Conservation (phyloP, 2,113 vertebrate species). For the Indri indri region DNA sequence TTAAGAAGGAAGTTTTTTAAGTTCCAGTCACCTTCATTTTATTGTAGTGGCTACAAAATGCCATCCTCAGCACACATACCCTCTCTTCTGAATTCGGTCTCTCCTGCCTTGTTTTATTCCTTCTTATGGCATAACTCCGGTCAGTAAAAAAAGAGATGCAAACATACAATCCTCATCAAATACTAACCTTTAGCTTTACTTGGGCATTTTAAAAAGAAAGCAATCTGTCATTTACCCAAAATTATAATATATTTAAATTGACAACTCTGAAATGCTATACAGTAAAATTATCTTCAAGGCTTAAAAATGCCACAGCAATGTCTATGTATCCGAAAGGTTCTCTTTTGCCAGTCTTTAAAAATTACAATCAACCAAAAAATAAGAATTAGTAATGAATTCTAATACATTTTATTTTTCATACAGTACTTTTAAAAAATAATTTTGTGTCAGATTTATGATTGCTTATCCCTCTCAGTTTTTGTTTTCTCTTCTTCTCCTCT, state of each 20-base stretch:
- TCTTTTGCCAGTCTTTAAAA: neutral
- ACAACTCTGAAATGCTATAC: neutral
- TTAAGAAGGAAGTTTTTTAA: neutral
- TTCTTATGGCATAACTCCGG: neutral
- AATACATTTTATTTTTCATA: neutral
- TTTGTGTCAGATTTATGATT: slow-evolving; percentile 7
- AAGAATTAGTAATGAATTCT: neutral
- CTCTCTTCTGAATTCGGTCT: neutral
- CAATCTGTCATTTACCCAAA: neutral
- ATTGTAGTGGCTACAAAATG: neutral
- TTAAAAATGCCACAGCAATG: neutral
- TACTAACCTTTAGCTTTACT: neutral
- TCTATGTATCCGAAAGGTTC: neutral
- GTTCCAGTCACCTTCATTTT: neutral
- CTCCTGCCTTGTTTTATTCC: neutral
- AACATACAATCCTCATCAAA: neutral
- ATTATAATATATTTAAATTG: neutral
- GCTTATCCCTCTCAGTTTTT: neutral
- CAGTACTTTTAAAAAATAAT: neutral
- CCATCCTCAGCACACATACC: neutral
- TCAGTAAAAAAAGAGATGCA: neutral
- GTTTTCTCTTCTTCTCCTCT: neutral
- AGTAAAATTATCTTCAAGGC: neutral
- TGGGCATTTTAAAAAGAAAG: neutral
- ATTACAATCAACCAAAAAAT: neutral